These are phyloP conservation scores for Lepidocolaptes lacrymiger DNA, from an alignment of 2,797 vertebrate species.

Conservation along the genomic window DNA sequence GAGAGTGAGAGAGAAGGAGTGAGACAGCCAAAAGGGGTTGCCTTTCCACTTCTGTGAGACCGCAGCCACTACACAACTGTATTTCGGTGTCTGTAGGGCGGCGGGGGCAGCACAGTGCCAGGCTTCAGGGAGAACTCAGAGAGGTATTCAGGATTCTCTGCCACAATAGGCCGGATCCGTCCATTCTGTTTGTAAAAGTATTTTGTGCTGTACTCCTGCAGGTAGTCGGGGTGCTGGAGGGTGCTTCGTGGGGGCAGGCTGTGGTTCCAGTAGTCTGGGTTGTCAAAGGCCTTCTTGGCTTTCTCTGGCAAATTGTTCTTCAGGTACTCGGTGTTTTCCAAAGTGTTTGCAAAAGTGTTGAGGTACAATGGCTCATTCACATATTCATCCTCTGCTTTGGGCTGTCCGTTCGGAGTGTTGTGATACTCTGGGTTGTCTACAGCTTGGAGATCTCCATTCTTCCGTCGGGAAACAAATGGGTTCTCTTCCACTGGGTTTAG, in stretches of 20 bases:
- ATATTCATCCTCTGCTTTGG: slow-evolving; percentile 91
- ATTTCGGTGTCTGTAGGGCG: slow-evolving; percentile 97
- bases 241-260: slow-evolving; percentile 90
- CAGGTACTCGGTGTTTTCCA: slow-evolving; percentile 84
- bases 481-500: slow-evolving; percentile 95
- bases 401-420: slow-evolving; percentile 84
- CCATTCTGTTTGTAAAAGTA: slow-evolving; percentile 97
- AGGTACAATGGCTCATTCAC: slow-evolving; percentile 94
- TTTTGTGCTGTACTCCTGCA: slow-evolving; percentile 91
- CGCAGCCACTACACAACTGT: slow-evolving; percentile 90
- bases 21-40: slow-evolving; percentile 74
- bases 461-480: slow-evolving; percentile 91
- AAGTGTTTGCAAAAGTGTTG: slow-evolving; percentile 88
- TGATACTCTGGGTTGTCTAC: slow-evolving; percentile 96
- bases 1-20: slow-evolving; percentile 64
- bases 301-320: slow-evolving; percentile 89
- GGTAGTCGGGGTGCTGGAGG: slow-evolving; percentile 91
- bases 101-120: slow-evolving; percentile 91
- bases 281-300: slow-evolving; percentile 96
- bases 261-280: slow-evolving; percentile 98
- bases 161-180: slow-evolving; percentile 88
- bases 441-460: slow-evolving; percentile 91
- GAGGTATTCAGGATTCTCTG: slow-evolving; percentile 95
- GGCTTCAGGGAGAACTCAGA: slow-evolving; percentile 93
- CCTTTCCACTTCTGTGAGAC: slow-evolving; percentile 34